A percentile compares a stretch with the other conserved stretches of the same genome.
These are phyloP conservation scores for Chouioia cunea DNA, from an alignment of 2,888 invertebrate species.

Conservation along the genomic window DNA sequence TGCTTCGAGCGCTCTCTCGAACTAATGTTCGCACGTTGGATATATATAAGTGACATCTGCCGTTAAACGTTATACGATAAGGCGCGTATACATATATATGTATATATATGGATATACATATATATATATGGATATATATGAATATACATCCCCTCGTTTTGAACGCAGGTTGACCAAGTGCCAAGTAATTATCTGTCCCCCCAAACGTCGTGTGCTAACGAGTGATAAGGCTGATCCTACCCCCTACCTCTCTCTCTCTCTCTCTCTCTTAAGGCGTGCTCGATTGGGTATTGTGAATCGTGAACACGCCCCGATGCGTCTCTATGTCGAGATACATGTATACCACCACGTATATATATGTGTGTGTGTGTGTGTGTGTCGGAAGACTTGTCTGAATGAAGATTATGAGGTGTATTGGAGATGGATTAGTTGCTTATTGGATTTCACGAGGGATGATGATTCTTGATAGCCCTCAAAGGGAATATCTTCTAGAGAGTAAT, in stretches of 20 bases:
- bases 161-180: constrained; percentile 38
- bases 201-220: constrained; percentile 37
- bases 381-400: too few species aligned
- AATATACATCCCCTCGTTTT: neutral
- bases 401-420: too few species aligned
- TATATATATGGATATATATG: too few species aligned
- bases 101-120: too few species aligned
- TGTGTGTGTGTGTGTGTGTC: too few species aligned
- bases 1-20: constrained; percentile 5
- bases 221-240: constrained; percentile 41
- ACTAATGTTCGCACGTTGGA: constrained; percentile 34
- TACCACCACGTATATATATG: too few species aligned
- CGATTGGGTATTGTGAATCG: constrained; percentile 13
- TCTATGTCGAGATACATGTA: too few species aligned
- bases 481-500: too few species aligned
- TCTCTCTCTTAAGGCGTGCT: neutral
- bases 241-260: neutral
- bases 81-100: neutral
- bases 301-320: constrained; percentile 29
- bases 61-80: constrained; percentile 44
- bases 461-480: too few species aligned
- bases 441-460: too few species aligned
- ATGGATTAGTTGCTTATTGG: too few species aligned
- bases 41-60: constrained; percentile 39
- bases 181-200: constrained; percentile 36